Conservation (phyloP, 2,113 vertebrate genomes). For the Perognathus longimembris region DNA sequence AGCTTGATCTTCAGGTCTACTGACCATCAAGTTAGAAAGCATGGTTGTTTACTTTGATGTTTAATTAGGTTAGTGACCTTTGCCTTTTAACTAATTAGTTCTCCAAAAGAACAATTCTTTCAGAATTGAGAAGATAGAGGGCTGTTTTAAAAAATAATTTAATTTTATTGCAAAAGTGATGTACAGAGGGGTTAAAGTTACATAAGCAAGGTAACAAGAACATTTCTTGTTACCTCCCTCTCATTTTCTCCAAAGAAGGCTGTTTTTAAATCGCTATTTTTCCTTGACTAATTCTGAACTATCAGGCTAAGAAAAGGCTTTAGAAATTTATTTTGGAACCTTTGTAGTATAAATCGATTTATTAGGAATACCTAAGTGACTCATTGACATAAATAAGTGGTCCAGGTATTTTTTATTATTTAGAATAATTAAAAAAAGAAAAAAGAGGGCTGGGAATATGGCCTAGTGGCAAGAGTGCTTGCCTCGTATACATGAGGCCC, state of each 20-base stretch:
- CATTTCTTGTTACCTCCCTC: too few species aligned
- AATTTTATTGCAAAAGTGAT: too few species aligned
- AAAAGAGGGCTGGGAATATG: too few species aligned
- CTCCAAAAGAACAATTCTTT: neutral
- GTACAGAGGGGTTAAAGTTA: too few species aligned
- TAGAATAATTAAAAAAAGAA: neutral
- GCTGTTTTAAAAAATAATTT: neutral
- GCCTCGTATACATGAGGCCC: too few species aligned
- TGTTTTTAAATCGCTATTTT: neutral
- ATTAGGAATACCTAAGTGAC: neutral
- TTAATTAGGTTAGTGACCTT: neutral
- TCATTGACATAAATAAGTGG: neutral
- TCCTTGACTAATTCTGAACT: neutral
- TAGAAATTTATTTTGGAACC: constrained; percentile 18
- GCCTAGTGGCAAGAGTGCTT: too few species aligned
- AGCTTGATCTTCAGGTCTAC: constrained; percentile 5
- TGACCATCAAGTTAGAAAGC: constrained; percentile 16
- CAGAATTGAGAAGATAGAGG: neutral
- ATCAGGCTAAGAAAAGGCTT: neutral
- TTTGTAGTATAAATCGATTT: neutral
- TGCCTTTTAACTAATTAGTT: neutral
- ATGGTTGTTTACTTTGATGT: constrained; percentile 6
- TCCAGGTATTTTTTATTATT: neutral
- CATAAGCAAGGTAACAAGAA: too few species aligned
- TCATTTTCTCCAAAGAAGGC: too few species aligned